Conservation (phyloP, 2,113 vertebrate genomes). For the Clarias magur region DNA sequence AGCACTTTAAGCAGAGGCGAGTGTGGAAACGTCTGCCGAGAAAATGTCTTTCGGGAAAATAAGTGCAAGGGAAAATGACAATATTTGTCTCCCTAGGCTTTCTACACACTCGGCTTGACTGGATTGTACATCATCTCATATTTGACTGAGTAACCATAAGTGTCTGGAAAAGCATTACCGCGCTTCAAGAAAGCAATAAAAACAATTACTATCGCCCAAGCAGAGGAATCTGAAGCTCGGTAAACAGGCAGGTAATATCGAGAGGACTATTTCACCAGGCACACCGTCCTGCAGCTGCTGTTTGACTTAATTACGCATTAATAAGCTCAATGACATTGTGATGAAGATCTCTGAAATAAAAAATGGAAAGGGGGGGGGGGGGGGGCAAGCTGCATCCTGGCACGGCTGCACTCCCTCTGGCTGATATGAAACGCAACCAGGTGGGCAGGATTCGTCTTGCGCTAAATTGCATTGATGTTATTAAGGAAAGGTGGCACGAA, state of each 20-base stretch:
- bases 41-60: slow-evolving; percentile 1
- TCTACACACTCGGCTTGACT: neutral
- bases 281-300: slow-evolving; percentile 27
- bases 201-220: neutral
- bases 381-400: slow-evolving; percentile 20
- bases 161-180: neutral
- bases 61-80: slow-evolving; percentile 4
- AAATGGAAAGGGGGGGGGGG: no score
- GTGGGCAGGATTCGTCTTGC: slow-evolving; percentile 40
- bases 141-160: neutral
- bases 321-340: slow-evolving; percentile 30
- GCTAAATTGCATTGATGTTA: slow-evolving; percentile 53
- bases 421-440: slow-evolving; percentile 33
- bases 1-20: slow-evolving; percentile 6
- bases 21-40: neutral
- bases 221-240: neutral
- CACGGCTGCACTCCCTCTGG: slow-evolving; percentile 11
- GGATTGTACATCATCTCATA: neutral
- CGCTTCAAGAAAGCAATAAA: neutral
- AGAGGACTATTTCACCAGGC: no score
- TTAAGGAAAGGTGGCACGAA: slow-evolving; percentile 32
- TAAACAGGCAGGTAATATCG: neutral
- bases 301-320: slow-evolving; percentile 41
- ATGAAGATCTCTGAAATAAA: slow-evolving; percentile 2
- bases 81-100: neutral